phyloP scores from a whole-genome alignment of 2,888 invertebrate species.

The Uropetala carovei region DNA sequence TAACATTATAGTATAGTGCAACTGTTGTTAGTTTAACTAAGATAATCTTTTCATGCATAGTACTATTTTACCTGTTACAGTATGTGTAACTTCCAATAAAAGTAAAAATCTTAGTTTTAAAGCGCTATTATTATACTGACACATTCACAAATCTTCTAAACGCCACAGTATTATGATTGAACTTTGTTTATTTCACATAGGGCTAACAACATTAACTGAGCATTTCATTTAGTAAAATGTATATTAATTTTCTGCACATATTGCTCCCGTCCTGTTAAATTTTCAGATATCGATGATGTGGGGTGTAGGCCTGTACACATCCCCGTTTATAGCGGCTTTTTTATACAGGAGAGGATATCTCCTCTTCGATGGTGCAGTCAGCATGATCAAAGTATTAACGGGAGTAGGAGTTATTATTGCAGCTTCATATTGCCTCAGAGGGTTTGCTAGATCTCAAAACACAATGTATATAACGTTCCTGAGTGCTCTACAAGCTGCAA shows the following conservation, averaged over 20 bases:
- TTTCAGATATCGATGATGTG: slow-evolving; percentile 81
- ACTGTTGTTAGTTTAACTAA: neutral
- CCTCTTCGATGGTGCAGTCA: slow-evolving; percentile 77
- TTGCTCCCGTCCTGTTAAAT: neutral
- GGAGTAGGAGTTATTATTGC: slow-evolving; percentile 83
- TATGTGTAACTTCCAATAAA: too few relatives aligned
- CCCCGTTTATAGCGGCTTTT: slow-evolving; percentile 85
- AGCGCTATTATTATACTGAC: neutral
- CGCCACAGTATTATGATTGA: neutral
- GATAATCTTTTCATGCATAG: too few relatives aligned
- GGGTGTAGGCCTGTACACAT: slow-evolving; percentile 84
- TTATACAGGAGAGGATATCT: slow-evolving; percentile 83
- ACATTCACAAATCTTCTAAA: neutral
- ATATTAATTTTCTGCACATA: too few relatives aligned
- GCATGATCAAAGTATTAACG: slow-evolving; percentile 80
- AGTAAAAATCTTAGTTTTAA: too few relatives aligned
- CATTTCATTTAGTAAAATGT: too few relatives aligned
- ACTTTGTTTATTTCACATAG: slow-evolving; percentile 36
- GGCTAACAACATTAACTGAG: neutral
- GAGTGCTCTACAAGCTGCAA: slow-evolving; percentile 77
- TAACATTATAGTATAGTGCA: neutral
- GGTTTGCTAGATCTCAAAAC: slow-evolving; percentile 83
- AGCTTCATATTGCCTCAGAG: slow-evolving; percentile 81
- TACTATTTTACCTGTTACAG: too few relatives aligned
- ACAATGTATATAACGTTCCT: slow-evolving; percentile 84